Evolutionary conservation across 2,888 invertebrate genomes (phyloP).

Genomic region (Anoplius nigerrimus): DNA sequence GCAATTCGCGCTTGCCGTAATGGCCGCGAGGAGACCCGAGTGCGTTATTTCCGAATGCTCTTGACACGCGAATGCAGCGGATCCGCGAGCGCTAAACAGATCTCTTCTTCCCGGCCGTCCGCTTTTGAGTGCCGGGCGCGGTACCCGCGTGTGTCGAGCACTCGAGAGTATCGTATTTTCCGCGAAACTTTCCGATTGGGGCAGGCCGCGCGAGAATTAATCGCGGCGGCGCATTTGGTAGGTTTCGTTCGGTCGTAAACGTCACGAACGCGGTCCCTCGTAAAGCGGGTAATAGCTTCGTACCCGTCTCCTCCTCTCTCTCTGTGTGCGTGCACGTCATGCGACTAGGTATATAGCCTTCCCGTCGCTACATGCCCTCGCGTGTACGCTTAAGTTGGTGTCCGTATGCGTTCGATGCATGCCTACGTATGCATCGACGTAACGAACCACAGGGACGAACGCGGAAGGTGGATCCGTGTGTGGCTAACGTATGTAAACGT

Average conservation of each 20-base stretch:
- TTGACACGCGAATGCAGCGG: too few relatives aligned
- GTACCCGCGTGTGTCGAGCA: conserved; percentile 7
- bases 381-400: too few relatives aligned
- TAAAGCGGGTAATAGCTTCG: conserved; percentile 39
- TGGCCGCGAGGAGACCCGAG: too few relatives aligned
- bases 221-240: conserved; percentile 38
- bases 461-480: conserved; percentile 23
- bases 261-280: conserved; percentile 43
- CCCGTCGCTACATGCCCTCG: too few relatives aligned
- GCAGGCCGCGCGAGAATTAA: conserved; percentile 46
- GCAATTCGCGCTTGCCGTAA: too few relatives aligned
- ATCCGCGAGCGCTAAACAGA: too few relatives aligned
- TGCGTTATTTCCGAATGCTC: too few relatives aligned
- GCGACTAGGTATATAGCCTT: conserved; percentile 9
- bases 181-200: conserved; percentile 46
- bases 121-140: neutral
- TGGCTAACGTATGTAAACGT: conserved; percentile 21
- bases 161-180: conserved; percentile 43
- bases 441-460: neutral
- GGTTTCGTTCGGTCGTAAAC: conserved; percentile 50
- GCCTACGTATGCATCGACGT: conserved; percentile 20
- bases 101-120: neutral
- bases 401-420: conserved; percentile 8
- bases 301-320: conserved; percentile 1
- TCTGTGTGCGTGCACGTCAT: neutral